These are phyloP conservation scores for Puffinus mauretanicus DNA, from an alignment of 2,113 vertebrate species.

Conservation along the genomic window DNA sequence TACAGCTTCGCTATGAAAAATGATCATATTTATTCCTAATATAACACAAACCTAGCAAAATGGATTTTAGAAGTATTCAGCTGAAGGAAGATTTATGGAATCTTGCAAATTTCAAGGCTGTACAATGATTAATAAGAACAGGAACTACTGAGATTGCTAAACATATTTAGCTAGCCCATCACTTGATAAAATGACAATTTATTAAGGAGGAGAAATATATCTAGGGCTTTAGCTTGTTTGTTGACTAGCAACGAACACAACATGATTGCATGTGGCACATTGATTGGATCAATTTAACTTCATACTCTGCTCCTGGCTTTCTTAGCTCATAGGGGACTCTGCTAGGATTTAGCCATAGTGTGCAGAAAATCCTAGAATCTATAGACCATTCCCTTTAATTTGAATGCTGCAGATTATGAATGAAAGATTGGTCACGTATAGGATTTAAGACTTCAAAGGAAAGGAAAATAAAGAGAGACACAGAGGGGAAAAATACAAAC, in stretches of 20 bases:
- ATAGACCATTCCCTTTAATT: constrained; percentile 80
- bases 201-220: not conserved
- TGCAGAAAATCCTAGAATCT: constrained; percentile 82
- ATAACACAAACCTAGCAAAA: not conserved
- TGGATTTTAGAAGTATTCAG: constrained; percentile 9
- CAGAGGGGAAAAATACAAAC: constrained; percentile 67
- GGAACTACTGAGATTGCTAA: not conserved
- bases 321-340: constrained; percentile 69
- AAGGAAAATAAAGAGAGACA: constrained; percentile 72
- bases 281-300: constrained; percentile 78
- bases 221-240: constrained; percentile 51
- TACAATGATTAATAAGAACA: constrained; percentile 20
- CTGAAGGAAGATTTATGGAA: constrained; percentile 21
- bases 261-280: constrained; percentile 69
- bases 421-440: constrained; percentile 82
- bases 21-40: constrained; percentile 51
- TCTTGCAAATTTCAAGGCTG: constrained; percentile 29
- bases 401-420: constrained; percentile 81
- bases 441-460: constrained; percentile 80
- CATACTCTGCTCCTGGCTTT: constrained; percentile 68
- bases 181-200: not conserved
- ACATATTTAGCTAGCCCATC: not conserved
- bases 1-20: constrained; percentile 52
- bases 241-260: constrained; percentile 57
- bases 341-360: constrained; percentile 75